A percentile compares a stretch with the other conserved stretches of the same genome.
These are phyloP conservation scores for Byasa hedistus DNA, from an alignment of 2,888 invertebrate species.

Conservation along the genomic window DNA sequence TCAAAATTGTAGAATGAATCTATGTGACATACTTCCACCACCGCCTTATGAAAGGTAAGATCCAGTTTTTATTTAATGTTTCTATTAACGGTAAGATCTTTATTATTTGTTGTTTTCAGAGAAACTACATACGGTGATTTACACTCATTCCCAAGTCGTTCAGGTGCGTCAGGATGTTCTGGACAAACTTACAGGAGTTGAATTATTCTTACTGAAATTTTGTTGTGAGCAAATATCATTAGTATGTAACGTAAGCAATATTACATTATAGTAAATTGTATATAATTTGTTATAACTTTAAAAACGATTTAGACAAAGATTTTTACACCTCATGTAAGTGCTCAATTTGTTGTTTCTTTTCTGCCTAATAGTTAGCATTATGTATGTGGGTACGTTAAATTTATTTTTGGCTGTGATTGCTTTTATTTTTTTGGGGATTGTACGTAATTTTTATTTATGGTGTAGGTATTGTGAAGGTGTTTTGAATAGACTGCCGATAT, in stretches of 20 bases:
- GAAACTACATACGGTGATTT: constrained; percentile 70
- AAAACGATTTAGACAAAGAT: constrained; percentile 44
- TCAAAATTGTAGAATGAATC: constrained; percentile 71
- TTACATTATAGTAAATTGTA: constrained; percentile 62
- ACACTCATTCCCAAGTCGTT: constrained; percentile 66
- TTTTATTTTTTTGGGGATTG: constrained; percentile 27
- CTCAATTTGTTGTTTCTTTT: constrained; percentile 26
- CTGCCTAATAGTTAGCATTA: constrained; percentile 1
- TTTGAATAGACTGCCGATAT: constrained; percentile 70
- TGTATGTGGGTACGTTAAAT: constrained; percentile 16
- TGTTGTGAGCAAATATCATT: constrained; percentile 63
- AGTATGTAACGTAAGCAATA: constrained; percentile 76
- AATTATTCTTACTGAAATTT: constrained; percentile 43
- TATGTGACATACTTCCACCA: constrained; percentile 71
- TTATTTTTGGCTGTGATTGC: constrained; percentile 29
- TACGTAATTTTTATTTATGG: constrained; percentile 48
- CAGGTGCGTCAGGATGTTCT: constrained; percentile 73
- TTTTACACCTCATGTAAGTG: constrained; percentile 43
- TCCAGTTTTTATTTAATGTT: background rate
- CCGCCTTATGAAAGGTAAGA: constrained; percentile 74
- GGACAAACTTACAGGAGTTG: constrained; percentile 71
- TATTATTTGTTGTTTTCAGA: constrained; percentile 51
- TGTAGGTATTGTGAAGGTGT: constrained; percentile 63
- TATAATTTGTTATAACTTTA: constrained; percentile 62
- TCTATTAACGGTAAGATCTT: constrained; percentile 26